phyloP scores from a whole-genome alignment of 2,888 invertebrate species.

The Zygogramma bicolorata region DNA sequence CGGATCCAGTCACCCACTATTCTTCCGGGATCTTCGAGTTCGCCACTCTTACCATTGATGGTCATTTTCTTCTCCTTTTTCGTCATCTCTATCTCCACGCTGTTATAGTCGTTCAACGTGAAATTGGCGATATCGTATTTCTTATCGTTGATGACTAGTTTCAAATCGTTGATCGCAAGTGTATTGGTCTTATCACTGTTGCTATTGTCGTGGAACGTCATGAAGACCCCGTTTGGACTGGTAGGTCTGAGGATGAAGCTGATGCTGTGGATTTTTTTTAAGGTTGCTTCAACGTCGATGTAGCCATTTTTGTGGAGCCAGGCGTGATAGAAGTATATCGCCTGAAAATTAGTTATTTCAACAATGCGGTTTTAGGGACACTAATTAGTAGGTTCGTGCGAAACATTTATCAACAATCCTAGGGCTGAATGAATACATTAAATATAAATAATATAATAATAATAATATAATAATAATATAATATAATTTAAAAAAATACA shows the following conservation, averaged over 20 bases:
- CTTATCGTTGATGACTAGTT: constrained; percentile 14
- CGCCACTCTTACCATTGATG: constrained; percentile 34
- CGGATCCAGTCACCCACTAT: constrained; percentile 33
- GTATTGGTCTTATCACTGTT: not conserved
- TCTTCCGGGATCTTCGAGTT: constrained; percentile 20
- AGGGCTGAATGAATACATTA: too few relatives aligned
- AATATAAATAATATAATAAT: too few relatives aligned
- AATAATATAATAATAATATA: too few relatives aligned
- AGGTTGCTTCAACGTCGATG: constrained; percentile 74
- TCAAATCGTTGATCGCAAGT: not conserved
- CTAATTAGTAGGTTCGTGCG: too few relatives aligned
- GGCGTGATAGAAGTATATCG: constrained; percentile 69
- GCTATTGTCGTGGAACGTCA: constrained; percentile 39
- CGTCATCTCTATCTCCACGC: constrained; percentile 34
- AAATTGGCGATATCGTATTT: constrained; percentile 6
- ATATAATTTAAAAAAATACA: too few relatives aligned
- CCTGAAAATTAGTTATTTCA: not conserved
- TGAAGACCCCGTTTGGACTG: constrained; percentile 44
- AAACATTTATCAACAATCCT: too few relatives aligned
- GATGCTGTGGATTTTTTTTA: constrained; percentile 66
- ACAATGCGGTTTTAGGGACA: too few relatives aligned
- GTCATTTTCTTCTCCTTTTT: constrained; percentile 36
- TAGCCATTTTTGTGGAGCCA: constrained; percentile 86
- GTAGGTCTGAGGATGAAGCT: constrained; percentile 50
- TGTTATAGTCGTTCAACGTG: constrained; percentile 32